Evolutionary conservation across 2,797 vertebrate genomes (phyloP), one percentile per base, ranked within the genome.

Genomic region (Scomberomorus guttatus): DNA sequence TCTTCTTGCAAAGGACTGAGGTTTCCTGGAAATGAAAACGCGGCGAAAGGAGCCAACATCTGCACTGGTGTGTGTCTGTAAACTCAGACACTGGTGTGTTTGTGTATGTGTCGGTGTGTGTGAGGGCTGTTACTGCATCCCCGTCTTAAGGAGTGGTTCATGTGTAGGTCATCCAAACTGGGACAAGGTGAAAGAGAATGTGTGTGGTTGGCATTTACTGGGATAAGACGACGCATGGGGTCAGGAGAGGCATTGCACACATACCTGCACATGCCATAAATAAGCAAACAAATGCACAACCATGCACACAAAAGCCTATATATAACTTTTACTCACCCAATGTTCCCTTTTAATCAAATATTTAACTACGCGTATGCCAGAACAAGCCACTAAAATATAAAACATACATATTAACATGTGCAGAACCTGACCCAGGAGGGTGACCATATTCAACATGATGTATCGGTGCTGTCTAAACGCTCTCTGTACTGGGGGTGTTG

Each of bases 1-100:
- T 93, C 92, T 94, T 91, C 85, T 84, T 83, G 88, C 77, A 85
- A 79, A 88, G 77, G 73, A 86, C 89, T 88, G 85, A 88, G 89
- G 90, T 92, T 93, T 94, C 87, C 87, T 91, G 91, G 90, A 92
- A 92, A 88, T 73, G 37, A 84, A 83, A 90, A 73, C 2, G 56
- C 44, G 50, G 83, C n/a, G 12, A 69, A 50, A 62, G 70, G 71
- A 91, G 90, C 87, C 89, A 91, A 85, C 80, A 86, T 88, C 73
- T 86, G 87, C 85, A 82, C 77, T 80, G 71, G 87, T 85, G 86
- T 89, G 89, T 80, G 82, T 89, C 81, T 89, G 78, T 81, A 79
- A 76, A 87, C 52, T 82, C 82, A 88, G 88, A 89, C 81, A 65
- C 78, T 77, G 9, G 80, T 74, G 34, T 79, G 54, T 52, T 39